Base-by-base conservation (phyloP, 2,888 invertebrate genomes). In the Phortica okadai region DNA sequence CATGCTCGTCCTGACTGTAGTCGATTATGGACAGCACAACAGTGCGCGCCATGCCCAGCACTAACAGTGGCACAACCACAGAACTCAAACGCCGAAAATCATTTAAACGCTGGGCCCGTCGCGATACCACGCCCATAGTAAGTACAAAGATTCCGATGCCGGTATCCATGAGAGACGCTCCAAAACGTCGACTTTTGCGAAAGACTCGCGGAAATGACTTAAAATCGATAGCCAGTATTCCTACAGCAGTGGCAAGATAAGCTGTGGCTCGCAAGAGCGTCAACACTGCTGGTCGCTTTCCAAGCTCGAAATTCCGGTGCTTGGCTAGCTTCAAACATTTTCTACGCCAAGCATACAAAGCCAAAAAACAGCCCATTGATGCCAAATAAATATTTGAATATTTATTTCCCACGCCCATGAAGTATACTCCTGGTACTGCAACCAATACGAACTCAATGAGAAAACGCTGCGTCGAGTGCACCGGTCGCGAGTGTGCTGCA, bases 181-280 rank as follows among this genome's bases (percentile, higher is more conserved):
- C 98, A 92, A 93, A 97, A 0, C 91, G 93, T 88, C 96, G 96
- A 0, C 97, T 97, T 92, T 99, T 99, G 0, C 96, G 96, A 90
- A 97, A 96, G 83, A 94, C 92, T 69, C 95, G 92, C 0, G 99
- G 98, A 90, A 98, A 99, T 73, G 95, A 92, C 69, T 92, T 92
- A 89, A 99, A 99, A 91, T 99, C 99, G 0, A 99, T 98, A 0
- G 97, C 99, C 77, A 99, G 92, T 82, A 99, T 99, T 80, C 95
- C 95, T 75, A 97, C 92, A 0, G 94, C 94, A 5, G 97, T 96
- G 69, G 95, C 93, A 10, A 97, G 90, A 88, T 95, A 95, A 0
- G 95, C 94, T 3, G 95, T 92, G 0, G 95, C 94, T 82, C 97
- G 93, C 74, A 94, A 92, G 84, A 94, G 93, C 7, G 96, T 95